Evolutionary conservation across 2,888 invertebrate genomes (phyloP).

Genomic region (Cacoxenus indagator): DNA sequence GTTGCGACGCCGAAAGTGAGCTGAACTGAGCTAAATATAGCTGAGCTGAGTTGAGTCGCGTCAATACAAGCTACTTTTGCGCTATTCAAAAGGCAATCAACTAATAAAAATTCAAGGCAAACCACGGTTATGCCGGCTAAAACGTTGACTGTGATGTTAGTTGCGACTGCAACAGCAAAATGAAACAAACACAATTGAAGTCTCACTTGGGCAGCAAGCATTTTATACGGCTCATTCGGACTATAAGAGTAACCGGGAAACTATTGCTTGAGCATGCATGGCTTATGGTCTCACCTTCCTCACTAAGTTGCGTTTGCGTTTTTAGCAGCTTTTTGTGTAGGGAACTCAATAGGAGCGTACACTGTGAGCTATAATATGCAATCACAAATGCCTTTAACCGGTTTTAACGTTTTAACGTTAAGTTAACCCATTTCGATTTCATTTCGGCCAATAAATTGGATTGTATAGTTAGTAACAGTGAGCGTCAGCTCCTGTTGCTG

Average conservation of each 20-base stretch:
- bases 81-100: neutral
- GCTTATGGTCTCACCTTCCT: too few relatives aligned
- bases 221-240: neutral
- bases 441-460: neutral
- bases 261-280: neutral
- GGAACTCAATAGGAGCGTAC: neutral
- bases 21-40: neutral
- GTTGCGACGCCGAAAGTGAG: neutral
- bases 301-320: too few relatives aligned
- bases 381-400: constrained; percentile 51
- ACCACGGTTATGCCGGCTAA: constrained; percentile 36
- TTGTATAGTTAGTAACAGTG: neutral
- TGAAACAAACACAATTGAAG: neutral
- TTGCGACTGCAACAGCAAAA: neutral
- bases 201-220: constrained; percentile 1
- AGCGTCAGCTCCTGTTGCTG: constrained; percentile 39
- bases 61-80: neutral
- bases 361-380: constrained; percentile 31
- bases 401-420: constrained; percentile 38
- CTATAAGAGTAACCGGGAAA: constrained; percentile 8
- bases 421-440: constrained; percentile 59
- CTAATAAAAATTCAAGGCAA: constrained; percentile 51
- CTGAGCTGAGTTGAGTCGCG: neutral
- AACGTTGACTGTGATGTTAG: too few relatives aligned
- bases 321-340: too few relatives aligned